A percentile compares a stretch with the other conserved stretches of the same genome.
These are phyloP conservation scores for Ibidorhyncha struthersii DNA, from an alignment of 2,113 vertebrate genomes.

Conservation along the genomic window DNA sequence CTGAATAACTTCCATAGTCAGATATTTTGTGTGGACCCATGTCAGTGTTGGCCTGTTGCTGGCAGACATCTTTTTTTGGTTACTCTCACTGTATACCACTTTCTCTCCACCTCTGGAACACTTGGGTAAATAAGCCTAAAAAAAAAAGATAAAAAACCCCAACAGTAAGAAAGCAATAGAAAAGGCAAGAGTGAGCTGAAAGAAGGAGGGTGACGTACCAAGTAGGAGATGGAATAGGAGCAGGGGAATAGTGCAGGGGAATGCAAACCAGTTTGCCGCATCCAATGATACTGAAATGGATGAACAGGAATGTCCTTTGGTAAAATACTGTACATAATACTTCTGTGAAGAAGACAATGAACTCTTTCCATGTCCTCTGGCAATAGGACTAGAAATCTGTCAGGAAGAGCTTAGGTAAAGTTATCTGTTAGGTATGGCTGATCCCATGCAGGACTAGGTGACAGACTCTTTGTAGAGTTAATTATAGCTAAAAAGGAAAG, in stretches of 20 bases:
- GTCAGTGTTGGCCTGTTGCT: not conserved
- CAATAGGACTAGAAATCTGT: not conserved
- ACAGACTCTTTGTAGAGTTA: not conserved
- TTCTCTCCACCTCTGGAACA: not conserved
- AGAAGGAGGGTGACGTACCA: not conserved
- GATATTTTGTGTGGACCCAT: not conserved
- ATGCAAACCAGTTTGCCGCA: not conserved
- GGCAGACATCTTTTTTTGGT: not conserved
- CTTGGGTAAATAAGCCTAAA: not conserved
- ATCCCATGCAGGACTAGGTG: not conserved
- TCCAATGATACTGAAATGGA: not conserved
- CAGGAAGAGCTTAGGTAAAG: not conserved
- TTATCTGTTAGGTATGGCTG: not conserved
- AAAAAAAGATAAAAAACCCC: not conserved
- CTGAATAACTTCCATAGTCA: not conserved
- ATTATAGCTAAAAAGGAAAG: not conserved
- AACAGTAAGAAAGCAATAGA: not conserved
- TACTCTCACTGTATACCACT: not conserved
- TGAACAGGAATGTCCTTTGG: not conserved
- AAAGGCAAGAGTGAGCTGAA: not conserved
- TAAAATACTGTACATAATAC: not conserved
- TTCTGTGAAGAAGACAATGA: not conserved
- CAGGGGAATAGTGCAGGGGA: not conserved
- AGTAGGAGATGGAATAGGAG: not conserved
- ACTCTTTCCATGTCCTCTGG: not conserved